Evolutionary conservation across 2,113 vertebrate genomes (phyloP), one percentile per base, ranked within the genome.

Genomic region (Ellobius talpinus): DNA sequence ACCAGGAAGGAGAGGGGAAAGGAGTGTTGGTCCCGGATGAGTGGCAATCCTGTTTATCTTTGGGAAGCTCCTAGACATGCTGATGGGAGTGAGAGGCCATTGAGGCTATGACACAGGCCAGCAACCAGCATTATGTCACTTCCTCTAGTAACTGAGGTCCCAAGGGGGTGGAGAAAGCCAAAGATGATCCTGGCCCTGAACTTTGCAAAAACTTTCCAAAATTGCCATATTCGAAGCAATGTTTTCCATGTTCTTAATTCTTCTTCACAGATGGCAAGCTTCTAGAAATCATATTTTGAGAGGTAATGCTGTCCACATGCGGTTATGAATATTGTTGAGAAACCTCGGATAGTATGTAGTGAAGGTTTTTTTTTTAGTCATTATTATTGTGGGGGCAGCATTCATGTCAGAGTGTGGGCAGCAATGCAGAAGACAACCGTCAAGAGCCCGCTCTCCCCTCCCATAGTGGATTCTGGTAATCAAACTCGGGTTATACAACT

Each of bases 231-330:
- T 94, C 86, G 26, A 73, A 77, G 61, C 73, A 73, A 50, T 23
- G 2, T 72, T 94, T 92, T 74, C 66, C 61, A 95, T 91, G 68
- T 85, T 77, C 90, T 93, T 77, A 81, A 89, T 78, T 89, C 52
- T 78, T 39, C 55, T 9, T 50, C 89, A 81, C 91, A 97, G 94
- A 95, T 92, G 95, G 89, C 45, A 91, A 95, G 96, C 76, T 94
- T 96, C 91, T 89, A 96, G 90, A 97, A 97, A 93, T 79, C 61
- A 63, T n/a, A 29, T 87, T 78, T 63, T 66, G 26, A 95, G 95
- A 97, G 88, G 84, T 97, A 94, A 90, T n/a, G 36, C 55, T 66
- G 58, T 70, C 65, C 96, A 33, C 23, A 90, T 76, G 89, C 77
- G 68, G 55, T 76, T 94, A 70, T 29, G 85, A 87, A 55, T 42